phyloP scores from a whole-genome alignment of 2,888 invertebrate genomes.

The Romanomermis culicivorax region DNA sequence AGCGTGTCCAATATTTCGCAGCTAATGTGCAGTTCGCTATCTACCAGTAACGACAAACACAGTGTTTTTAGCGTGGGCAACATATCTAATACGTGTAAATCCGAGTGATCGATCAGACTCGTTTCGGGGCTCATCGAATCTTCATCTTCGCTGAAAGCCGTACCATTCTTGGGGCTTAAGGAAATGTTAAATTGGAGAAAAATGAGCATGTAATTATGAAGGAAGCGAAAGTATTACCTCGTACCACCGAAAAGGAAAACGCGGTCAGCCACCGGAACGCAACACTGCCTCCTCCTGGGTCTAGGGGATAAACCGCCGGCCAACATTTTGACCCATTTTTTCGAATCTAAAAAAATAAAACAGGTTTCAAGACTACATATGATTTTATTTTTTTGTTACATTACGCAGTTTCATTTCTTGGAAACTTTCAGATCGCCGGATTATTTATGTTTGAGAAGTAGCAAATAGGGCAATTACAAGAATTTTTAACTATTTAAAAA shows the following conservation, averaged over 20 bases:
- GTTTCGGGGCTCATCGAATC: slow-evolving; percentile 17
- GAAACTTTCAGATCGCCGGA: too few relatives aligned
- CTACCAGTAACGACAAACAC: neutral
- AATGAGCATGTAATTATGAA: too few relatives aligned
- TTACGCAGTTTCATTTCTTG: too few relatives aligned
- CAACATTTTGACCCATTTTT: slow-evolving; percentile 41
- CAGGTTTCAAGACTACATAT: too few relatives aligned
- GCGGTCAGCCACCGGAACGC: slow-evolving; percentile 47
- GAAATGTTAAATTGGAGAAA: too few relatives aligned
- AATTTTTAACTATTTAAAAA: too few relatives aligned
- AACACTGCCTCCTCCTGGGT: slow-evolving; percentile 44
- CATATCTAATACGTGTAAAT: slow-evolving; percentile 58
- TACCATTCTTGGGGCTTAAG: slow-evolving; percentile 2
- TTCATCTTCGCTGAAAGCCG: slow-evolving; percentile 6
- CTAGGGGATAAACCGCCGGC: slow-evolving; percentile 28
- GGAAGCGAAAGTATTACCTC: too few relatives aligned
- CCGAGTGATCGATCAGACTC: slow-evolving; percentile 53
- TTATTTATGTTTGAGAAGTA: too few relatives aligned
- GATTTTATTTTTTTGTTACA: too few relatives aligned
- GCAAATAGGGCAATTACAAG: too few relatives aligned
- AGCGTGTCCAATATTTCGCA: neutral
- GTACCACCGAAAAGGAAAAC: slow-evolving; percentile 75
- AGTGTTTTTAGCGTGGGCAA: slow-evolving; percentile 17
- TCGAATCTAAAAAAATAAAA: too few relatives aligned
- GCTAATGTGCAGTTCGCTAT: neutral